Percentiles rank a stretch among this genome's conserved stretches.
Evolutionary conservation across 2,797 vertebrate species (phyloP).

Genomic region (Euthynnus affinis): DNA sequence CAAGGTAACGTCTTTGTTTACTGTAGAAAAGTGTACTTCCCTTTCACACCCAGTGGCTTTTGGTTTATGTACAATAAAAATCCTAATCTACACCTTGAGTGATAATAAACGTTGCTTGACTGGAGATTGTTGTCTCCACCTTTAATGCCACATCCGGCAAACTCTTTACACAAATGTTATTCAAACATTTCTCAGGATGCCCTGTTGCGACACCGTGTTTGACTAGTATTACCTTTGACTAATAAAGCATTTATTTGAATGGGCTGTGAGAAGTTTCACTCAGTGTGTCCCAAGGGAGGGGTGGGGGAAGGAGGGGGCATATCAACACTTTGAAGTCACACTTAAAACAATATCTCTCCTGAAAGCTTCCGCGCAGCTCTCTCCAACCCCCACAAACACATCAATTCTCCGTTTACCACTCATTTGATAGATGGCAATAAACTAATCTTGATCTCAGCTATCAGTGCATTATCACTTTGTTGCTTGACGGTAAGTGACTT

Average conservation of each 20-base stretch:
- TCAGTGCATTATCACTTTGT: slow-evolving; percentile 75
- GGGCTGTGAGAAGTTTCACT: slow-evolving; percentile 49
- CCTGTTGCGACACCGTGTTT: slow-evolving; percentile 57
- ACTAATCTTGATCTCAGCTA: slow-evolving; percentile 79
- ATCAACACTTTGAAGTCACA: slow-evolving; percentile 68
- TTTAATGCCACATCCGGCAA: slow-evolving; percentile 34
- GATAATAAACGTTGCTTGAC: slow-evolving; percentile 29
- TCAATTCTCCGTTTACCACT: slow-evolving; percentile 71
- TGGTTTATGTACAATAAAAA: slow-evolving; percentile 13
- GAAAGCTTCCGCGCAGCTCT: slow-evolving; percentile 50
- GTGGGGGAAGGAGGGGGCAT: background rate
- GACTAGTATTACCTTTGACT: slow-evolving; percentile 59
- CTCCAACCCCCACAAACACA: slow-evolving; percentile 34
- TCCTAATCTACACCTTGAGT: slow-evolving; percentile 46
- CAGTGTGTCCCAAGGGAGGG: slow-evolving; percentile 19
- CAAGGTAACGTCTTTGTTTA: slow-evolving; percentile 58
- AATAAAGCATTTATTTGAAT: slow-evolving; percentile 58
- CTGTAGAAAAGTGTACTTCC: slow-evolving; percentile 12
- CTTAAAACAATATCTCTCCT: slow-evolving; percentile 58
- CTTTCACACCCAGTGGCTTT: slow-evolving; percentile 26
- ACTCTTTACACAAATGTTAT: slow-evolving; percentile 43
- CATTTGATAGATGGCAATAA: slow-evolving; percentile 77
- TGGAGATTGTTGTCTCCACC: slow-evolving; percentile 9
- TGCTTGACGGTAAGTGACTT: slow-evolving; percentile 73
- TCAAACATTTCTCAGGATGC: slow-evolving; percentile 56